Evolutionary conservation across 2,113 vertebrate genomes (phyloP).

Genomic region (Gavia stellata): DNA sequence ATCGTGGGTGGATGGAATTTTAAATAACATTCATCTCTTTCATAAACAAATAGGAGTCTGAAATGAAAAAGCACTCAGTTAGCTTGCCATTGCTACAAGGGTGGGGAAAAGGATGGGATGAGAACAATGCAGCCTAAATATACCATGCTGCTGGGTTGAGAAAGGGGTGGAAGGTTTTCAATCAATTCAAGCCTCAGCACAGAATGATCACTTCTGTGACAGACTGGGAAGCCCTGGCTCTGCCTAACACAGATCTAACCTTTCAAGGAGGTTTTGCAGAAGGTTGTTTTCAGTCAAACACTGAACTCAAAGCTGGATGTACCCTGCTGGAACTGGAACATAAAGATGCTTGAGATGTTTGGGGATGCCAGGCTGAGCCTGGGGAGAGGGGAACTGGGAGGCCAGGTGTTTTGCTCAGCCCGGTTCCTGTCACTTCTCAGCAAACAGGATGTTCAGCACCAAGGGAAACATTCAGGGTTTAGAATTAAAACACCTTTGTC

Average conservation of each 20-base stretch:
- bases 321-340: neutral
- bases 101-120: conserved; percentile 10
- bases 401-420: neutral
- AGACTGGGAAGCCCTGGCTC: neutral
- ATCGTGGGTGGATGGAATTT: conserved; percentile 69
- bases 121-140: conserved; percentile 26
- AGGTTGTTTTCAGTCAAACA: neutral
- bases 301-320: neutral
- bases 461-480: neutral
- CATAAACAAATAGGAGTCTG: conserved; percentile 59
- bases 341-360: neutral
- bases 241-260: neutral
- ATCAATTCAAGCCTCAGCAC: neutral
- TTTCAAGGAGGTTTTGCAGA: conserved; percentile 32
- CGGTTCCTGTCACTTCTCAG: neutral
- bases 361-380: accelerated
- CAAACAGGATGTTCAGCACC: neutral
- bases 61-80: conserved; percentile 57
- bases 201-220: conserved; percentile 27
- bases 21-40: conserved; percentile 71
- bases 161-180: neutral
- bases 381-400: neutral
- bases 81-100: conserved; percentile 26
- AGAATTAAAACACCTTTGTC: neutral
- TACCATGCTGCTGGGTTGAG: neutral